Conservation (phyloP, 2,888 invertebrate genomes). For the Germaria angustata region DNA sequence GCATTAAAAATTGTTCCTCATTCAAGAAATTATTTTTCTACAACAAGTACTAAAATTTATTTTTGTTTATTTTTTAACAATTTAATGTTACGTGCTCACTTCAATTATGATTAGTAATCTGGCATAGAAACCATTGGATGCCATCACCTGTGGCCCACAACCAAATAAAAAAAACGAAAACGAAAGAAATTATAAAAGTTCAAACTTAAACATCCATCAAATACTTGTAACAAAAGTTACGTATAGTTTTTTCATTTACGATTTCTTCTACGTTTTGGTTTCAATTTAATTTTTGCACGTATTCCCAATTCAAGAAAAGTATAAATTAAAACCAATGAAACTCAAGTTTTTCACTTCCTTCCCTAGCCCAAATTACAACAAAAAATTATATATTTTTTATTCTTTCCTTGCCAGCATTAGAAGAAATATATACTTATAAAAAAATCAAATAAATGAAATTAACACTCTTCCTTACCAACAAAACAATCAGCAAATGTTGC, state of each 20-base stretch:
- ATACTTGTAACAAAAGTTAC: constrained; percentile 36
- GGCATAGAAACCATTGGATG: constrained; percentile 7
- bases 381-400: not conserved
- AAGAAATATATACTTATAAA: not conserved
- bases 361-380: constrained; percentile 56
- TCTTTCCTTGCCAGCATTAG: not conserved
- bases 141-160: constrained; percentile 44
- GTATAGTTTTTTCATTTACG: not conserved
- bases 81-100: constrained; percentile 41
- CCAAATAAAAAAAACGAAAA: constrained; percentile 2
- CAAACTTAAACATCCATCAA: constrained; percentile 54
- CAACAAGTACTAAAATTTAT: too few relatives aligned
- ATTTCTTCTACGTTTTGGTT: constrained; percentile 38
- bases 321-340: constrained; percentile 67
- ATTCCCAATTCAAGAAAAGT: constrained; percentile 47
- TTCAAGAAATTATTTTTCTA: too few relatives aligned
- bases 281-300: constrained; percentile 56
- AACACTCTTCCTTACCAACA: constrained; percentile 9
- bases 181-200: constrained; percentile 25
- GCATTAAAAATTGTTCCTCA: too few relatives aligned
- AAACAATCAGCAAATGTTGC: constrained; percentile 48
- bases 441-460: constrained; percentile 23
- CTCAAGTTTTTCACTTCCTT: constrained; percentile 64
- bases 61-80: not conserved
- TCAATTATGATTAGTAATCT: constrained; percentile 51